Evolutionary conservation across 2,888 invertebrate genomes (phyloP).

Genomic region (Mamestra brassicae): DNA sequence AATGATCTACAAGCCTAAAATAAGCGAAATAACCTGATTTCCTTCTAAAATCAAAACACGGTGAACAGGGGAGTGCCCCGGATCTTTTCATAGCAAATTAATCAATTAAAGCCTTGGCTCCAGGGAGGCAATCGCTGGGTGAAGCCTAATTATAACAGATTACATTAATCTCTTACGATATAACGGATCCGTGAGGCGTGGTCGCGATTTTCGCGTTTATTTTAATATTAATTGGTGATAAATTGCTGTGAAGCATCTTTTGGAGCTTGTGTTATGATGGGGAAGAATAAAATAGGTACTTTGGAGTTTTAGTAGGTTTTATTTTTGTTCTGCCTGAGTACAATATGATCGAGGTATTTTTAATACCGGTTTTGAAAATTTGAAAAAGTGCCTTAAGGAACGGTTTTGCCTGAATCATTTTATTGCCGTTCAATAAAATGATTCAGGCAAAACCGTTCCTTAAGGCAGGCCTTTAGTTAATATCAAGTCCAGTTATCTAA

Average conservation of each 20-base stretch:
- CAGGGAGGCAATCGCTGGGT: slow-evolving; percentile 66
- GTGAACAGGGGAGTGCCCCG: slow-evolving; percentile 49
- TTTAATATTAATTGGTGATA: slow-evolving; percentile 49
- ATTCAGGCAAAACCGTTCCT: too few relatives aligned
- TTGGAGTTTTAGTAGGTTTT: slow-evolving; percentile 10
- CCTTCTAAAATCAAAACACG: slow-evolving; percentile 49
- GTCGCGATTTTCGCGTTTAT: slow-evolving; percentile 46
- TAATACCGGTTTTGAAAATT: too few relatives aligned
- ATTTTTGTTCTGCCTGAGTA: neutral
- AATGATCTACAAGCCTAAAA: slow-evolving; percentile 22
- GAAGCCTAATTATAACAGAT: slow-evolving; percentile 74
- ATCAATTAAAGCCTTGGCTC: slow-evolving; percentile 68
- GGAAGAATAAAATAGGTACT: slow-evolving; percentile 17
- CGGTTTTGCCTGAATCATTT: too few relatives aligned
- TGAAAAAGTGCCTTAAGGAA: too few relatives aligned
- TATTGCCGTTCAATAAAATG: too few relatives aligned
- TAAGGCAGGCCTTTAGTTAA: too few relatives aligned
- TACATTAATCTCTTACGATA: slow-evolving; percentile 71
- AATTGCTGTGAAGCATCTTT: slow-evolving; percentile 25
- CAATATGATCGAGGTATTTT: too few relatives aligned
- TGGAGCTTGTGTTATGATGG: neutral
- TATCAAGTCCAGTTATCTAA: too few relatives aligned
- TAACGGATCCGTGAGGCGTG: slow-evolving; percentile 52
- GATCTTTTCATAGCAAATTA: slow-evolving; percentile 70
- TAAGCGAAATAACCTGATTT: slow-evolving; percentile 32